A percentile compares a stretch with the other conserved stretches of the same genome.
Conservation (phyloP, 2,888 invertebrate species). For the Eupithecia vulgata region DNA sequence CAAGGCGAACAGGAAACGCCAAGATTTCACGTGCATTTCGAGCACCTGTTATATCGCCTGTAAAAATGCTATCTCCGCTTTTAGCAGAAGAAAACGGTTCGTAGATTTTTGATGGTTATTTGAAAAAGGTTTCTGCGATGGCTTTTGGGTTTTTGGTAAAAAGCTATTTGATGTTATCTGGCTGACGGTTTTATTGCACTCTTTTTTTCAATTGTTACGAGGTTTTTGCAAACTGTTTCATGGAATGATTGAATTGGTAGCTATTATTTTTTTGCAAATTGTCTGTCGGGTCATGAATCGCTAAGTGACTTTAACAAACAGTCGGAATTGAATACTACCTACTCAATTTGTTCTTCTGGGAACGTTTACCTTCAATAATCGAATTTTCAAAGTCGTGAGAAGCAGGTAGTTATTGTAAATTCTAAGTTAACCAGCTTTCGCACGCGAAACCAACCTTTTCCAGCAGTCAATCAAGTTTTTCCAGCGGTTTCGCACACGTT, state of each 20-base stretch:
- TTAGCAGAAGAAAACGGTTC: conserved; percentile 16
- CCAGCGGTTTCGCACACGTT: no score
- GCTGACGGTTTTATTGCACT: not conserved
- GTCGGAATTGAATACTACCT: not conserved
- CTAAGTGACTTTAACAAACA: not conserved
- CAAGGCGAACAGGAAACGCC: conserved; percentile 24
- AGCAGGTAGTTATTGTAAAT: no score
- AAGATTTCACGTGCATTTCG: conserved; percentile 27
- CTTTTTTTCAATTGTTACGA: not conserved
- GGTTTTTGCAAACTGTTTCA: not conserved
- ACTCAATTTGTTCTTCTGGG: not conserved
- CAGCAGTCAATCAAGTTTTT: no score
- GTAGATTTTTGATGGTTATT: conserved; percentile 16
- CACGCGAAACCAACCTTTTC: no score
- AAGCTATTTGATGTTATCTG: conserved; percentile 8
- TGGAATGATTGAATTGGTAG: not conserved
- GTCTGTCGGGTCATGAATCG: not conserved
- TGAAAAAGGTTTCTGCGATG: not conserved
- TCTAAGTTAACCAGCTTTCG: no score
- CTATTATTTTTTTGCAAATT: not conserved
- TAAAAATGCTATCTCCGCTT: conserved; percentile 16
- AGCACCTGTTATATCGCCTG: conserved; percentile 25
- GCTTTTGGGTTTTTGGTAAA: conserved; percentile 8
- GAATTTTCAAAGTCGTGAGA: not conserved
- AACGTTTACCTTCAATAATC: not conserved